Base-by-base conservation (phyloP, 2,888 invertebrate genomes). In the Leptinotarsa juncta region DNA sequence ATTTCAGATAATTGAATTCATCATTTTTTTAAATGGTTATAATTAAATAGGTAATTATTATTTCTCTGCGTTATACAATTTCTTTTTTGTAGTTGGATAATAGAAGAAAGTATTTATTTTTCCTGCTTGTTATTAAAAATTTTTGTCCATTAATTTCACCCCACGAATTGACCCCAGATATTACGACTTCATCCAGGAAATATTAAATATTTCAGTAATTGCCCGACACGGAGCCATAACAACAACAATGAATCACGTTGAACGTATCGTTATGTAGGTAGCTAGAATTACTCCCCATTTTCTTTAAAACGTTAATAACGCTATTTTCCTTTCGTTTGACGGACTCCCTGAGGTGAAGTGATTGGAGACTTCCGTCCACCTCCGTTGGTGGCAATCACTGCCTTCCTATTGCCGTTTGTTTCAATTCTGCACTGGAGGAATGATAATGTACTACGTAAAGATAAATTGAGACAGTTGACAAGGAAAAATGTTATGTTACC, bases 371-470 rank as follows among this genome's bases (percentile, higher is more conserved):
- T 86, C 85, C 81, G 84, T 84, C 81, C 80, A 77, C 79, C 79
- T 77, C 84, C 85, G 82, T 82, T 83, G 82, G 83, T 83, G 82
- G 79, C 84, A 86, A 86, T 86, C 85, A 84, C 83, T 79, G 82
- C 82, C 84, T 82, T 84, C 84, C 84, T 83, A 83, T 81, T 83
- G 79, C 82, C 83, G 84, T 85, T 84, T 83, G 82, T 85, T 84
- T 85, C 83, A 84, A 84, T 85, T 66, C 68, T 20, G 68, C 18
- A 68, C 53, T 55, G 55, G 53, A 23, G 20, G 5, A 66, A 48
- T 50, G 50, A 50, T 65, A 48, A 49, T 67, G 67, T 68, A n/a
- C 55, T 10, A 69, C 57, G 69, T 57, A 48, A 49, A 57, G 57
- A 68, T 68, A 42, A 26, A 68, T 68, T 57, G 57, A 57, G 23